Evolutionary conservation across 2,888 invertebrate species (phyloP), one percentile per base, ranked within the genome.

Genomic region (Lampropteryx suffumata): DNA sequence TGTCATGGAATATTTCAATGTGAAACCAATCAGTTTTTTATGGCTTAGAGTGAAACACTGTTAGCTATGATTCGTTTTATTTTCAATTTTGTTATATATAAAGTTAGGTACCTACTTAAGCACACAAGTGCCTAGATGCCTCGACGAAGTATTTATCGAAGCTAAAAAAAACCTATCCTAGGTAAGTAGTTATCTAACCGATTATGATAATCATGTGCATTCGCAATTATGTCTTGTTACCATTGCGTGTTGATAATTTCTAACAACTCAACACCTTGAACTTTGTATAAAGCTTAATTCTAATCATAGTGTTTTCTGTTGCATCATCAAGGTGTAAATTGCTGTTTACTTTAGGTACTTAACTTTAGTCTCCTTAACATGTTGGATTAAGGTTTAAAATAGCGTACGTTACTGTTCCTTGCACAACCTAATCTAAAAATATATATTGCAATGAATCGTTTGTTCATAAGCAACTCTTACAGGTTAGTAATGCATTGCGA

Each of bases 401-500:
- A 24, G 27, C 26, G n/a, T n/a, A 32, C n/a, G 12, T 11, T 36
- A 33, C 13, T 14, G n/a, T 14, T 24, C 10, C 6, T 57, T 57
- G 51, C 50, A 54, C 50, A 52, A 17, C 4, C 4, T 3, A 17
- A 46, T 34, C 27, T 35, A 35, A 13, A n/a, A 50, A 24, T 40
- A 39, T 43, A 47, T 50, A 32, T 37, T 53, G 47, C 36, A 53
- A 41, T 46, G 35, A 50, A 52, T 52, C 35, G 35, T 51, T 69
- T 67, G 66, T 68, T 69, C 65, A 71, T 64, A 59, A 64, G 57
- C 61, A 62, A 60, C 60, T 57, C 63, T 70, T 62, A n/a, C n/a
- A 52, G 46, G 59, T 64, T 57, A 65, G 64, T 68, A 11, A 65
- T 57, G 51, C 61, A 69, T 84, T 82, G 76, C 79, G 71, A 68